Evolutionary conservation across 2,888 invertebrate genomes (phyloP).

Genomic region (Bugulina stolonifera): DNA sequence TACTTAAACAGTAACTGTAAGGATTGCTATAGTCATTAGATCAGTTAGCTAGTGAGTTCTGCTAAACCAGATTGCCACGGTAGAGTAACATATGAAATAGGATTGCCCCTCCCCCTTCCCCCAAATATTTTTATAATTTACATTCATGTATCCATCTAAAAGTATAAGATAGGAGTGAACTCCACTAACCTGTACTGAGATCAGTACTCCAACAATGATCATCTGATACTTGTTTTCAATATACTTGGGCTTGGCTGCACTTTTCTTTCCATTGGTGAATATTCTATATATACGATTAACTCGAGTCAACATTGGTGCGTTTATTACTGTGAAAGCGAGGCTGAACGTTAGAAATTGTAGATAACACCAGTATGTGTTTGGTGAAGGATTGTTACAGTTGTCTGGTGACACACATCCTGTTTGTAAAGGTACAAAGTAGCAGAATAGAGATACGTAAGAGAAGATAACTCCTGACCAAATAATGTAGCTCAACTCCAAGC

Average conservation of each 20-base stretch:
- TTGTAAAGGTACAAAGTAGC: conserved; percentile 31
- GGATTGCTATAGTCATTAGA: no score
- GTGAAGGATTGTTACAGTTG: background rate
- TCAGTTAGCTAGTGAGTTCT: no score
- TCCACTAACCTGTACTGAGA: conserved; percentile 33
- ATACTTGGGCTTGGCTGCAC: conserved; percentile 31
- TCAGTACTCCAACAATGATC: conserved; percentile 30
- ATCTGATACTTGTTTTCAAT: conserved; percentile 33
- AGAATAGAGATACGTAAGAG: conserved; percentile 31
- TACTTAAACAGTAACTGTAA: no score
- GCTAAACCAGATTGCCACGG: no score
- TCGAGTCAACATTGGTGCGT: conserved; percentile 35
- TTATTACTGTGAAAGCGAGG: conserved; percentile 33
- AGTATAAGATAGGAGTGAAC: background rate
- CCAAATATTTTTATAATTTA: background rate
- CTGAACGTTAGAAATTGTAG: conserved; percentile 33
- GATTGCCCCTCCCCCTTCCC: no score
- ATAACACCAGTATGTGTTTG: conserved; percentile 30
- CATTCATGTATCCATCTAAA: background rate
- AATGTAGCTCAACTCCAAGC: conserved; percentile 34
- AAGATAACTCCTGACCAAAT: conserved; percentile 32
- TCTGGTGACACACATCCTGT: conserved; percentile 8
- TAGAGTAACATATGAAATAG: no score
- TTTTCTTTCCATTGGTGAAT: conserved; percentile 32
- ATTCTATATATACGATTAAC: conserved; percentile 37